Evolutionary conservation across 2,113 vertebrate genomes (phyloP), one percentile per base, ranked within the genome.

Genomic region (Phasianus colchicus): DNA sequence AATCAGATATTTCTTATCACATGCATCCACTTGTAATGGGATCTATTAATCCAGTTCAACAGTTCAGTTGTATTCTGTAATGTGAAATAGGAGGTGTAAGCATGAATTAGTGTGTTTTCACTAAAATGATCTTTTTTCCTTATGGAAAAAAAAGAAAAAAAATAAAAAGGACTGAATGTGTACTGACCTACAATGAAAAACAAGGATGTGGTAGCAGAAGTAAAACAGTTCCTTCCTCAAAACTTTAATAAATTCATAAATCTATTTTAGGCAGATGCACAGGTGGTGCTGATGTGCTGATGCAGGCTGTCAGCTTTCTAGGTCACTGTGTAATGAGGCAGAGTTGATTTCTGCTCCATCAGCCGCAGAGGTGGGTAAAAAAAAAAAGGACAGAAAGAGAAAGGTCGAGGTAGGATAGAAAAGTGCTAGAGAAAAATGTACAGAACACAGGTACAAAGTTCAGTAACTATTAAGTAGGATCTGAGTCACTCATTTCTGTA

Each of bases 231-330:
- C 25, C 57, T 81, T 73, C 69, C 71, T 90, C 50, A 74, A 90
- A 90, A 83, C 64, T 64, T 86, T 78, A 83, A 88, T 94, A 94
- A 91, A 94, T 77, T 90, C 72, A 94, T 93, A 71, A 75, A 83
- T 95, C 75, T 93, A 80, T 3, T 91, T 88, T 64, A 86, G 80
- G 76, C 73, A 81, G 73, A 86, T 81, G 57, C 2, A 32, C 95
- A 95, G 88, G 93, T 93, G 83, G 83, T 71, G 74, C 80, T 40
- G 76, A 93, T 93, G 80, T 96, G 95, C 95, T 94, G 93, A 96
- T 91, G 92, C 55, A 93, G 91, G 76, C 69, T 83, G 43, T 4
- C 80, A 86, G 60, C 50, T 96, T 93, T 96, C 83, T 81, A 88
- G 93, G 92, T 86, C 90, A 91, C 76, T 77, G 85, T 94, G 93